Base-by-base conservation (phyloP, 2,888 invertebrate species). In the Drosophila neonasuta region DNA sequence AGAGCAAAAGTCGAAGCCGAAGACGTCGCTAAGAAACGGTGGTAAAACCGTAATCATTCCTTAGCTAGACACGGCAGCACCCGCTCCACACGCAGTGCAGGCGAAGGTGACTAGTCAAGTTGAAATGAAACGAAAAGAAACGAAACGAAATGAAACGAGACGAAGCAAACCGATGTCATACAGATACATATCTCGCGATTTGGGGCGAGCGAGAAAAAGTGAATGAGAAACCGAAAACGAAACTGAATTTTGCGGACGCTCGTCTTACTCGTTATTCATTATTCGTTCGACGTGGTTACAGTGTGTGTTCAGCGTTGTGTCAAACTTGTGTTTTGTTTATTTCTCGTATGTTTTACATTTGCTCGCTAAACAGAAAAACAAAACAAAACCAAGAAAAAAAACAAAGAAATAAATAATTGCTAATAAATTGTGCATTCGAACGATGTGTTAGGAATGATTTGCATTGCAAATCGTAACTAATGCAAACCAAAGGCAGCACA, bases 1-100 rank as follows among this genome's bases (percentile, higher is more conserved):
- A 64, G 58, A 75, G 46, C 64, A 72, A 59, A 41, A 56, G 56
- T 52, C 51, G 36, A 48, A 46, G 45, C 20, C 42, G 51, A 52
- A 24, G 48, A 42, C 39, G 57, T 17, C 11, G 49, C 32, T 15
- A 51, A 50, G 55, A 49, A 66, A 76, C 61, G 50, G 63, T 74
- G 57, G 48, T 63, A 54, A 41, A 77, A 75, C 79, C 67, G 79
- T 69, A 71, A 81, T 73, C 85, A 80, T 85, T 80, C 82, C 82
- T 76, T 79, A 80, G 79, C 73, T 80, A 84, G 85, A 81, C 72
- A 79, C 79, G 76, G 79, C 59, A 69, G 81, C 68, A 59, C 77
- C 72, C 63, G 79, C 69, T 70, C 54, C 64, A 79, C 77, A 68
- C 55, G 62, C 61, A 63, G 45, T 49, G 29, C 72, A 52, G 44